Evolutionary conservation across 2,113 vertebrate species (phyloP).

Genomic region (Pygathrix nemaeus): DNA sequence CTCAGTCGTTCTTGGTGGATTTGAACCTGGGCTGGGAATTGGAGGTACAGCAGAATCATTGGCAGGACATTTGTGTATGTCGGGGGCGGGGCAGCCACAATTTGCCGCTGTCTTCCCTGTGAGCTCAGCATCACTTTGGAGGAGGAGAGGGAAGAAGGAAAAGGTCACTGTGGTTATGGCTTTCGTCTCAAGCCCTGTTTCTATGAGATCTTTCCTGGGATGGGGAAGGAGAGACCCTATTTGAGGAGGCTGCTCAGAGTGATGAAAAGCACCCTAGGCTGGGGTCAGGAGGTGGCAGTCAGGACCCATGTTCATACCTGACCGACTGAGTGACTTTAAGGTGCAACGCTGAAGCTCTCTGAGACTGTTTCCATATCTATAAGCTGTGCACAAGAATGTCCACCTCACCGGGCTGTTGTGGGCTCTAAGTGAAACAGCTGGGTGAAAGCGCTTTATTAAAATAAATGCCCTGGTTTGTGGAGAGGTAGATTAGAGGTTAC

Average conservation of each 20-base stretch:
- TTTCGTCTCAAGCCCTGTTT: neutral
- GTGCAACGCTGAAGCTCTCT: neutral
- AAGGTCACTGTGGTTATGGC: neutral
- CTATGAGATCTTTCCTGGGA: neutral
- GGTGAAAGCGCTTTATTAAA: neutral
- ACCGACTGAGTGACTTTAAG: neutral
- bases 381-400: neutral
- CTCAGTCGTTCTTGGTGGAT: fast-evolving
- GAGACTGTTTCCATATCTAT: neutral
- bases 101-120: neutral
- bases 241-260: neutral
- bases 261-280: neutral
- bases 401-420: neutral
- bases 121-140: too few relatives aligned
- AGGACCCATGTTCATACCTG: neutral
- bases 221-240: neutral
- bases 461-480: neutral
- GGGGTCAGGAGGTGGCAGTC: neutral
- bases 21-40: neutral
- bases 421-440: neutral
- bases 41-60: fast-evolving
- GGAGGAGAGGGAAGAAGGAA: neutral
- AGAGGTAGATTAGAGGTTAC: neutral
- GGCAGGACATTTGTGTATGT: fast-evolving
- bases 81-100: fast-evolving